Conservation (phyloP, 1,140 invertebrate genomes). For the Pararge aegeria region DNA sequence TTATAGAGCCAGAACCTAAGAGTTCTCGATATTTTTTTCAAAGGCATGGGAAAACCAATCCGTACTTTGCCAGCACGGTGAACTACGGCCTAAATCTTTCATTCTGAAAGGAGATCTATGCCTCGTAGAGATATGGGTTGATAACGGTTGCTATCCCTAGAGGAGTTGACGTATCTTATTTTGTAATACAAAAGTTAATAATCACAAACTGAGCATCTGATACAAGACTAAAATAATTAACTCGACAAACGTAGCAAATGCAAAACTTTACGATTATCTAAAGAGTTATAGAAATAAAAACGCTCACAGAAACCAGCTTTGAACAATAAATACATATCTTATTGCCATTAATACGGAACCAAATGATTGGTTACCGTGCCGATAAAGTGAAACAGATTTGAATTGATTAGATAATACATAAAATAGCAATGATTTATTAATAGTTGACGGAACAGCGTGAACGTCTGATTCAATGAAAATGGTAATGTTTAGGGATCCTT, state of each 20-base stretch:
- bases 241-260: background rate
- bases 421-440: constrained; percentile 24
- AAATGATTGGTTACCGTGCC: constrained; percentile 15
- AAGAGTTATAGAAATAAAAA: constrained; percentile 9
- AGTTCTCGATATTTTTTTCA: no score
- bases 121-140: no score
- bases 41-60: no score
- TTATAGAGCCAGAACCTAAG: no score
- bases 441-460: constrained; percentile 12
- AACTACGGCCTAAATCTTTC: no score
- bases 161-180: no score
- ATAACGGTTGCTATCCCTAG: no score
- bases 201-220: background rate
- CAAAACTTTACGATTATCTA: constrained; percentile 1
- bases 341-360: constrained; percentile 14
- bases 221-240: background rate
- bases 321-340: constrained; percentile 6
- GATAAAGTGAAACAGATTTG: constrained; percentile 16
- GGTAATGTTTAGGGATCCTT: constrained; percentile 12
- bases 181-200: no score
- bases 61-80: no score
- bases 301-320: background rate
- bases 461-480: constrained; percentile 16
- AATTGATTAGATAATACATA: constrained; percentile 25
- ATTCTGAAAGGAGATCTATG: no score